A percentile compares a stretch with the other conserved stretches of the same genome.
Evolutionary conservation across 2,888 invertebrate species (phyloP).

Genomic region (Phaedon cochleariae): DNA sequence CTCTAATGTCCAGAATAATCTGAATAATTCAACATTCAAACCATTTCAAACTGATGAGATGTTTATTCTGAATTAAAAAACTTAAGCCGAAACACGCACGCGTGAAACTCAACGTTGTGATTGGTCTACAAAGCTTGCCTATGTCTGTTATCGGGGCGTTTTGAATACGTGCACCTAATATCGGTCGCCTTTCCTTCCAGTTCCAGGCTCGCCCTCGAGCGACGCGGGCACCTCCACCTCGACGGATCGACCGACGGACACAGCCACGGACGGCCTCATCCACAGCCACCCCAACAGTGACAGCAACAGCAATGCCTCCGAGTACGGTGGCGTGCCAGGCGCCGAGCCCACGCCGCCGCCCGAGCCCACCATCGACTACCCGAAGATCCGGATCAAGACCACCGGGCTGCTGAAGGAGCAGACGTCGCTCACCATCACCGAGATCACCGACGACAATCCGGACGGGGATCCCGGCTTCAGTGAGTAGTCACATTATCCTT

Average conservation of each 20-base stretch:
- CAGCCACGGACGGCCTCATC: slow-evolving; percentile 27
- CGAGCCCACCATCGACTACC: slow-evolving; percentile 55
- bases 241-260: background rate
- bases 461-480: slow-evolving; percentile 48
- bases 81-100: no score
- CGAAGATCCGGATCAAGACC: slow-evolving; percentile 60
- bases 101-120: no score
- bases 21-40: no score
- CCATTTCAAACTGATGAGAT: no score
- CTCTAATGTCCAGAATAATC: no score
- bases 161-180: no score
- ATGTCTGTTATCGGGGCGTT: no score
- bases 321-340: slow-evolving; percentile 54
- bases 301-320: slow-evolving; percentile 38
- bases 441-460: slow-evolving; percentile 59
- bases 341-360: slow-evolving; percentile 58
- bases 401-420: slow-evolving; percentile 56
- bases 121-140: no score
- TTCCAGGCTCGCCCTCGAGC: slow-evolving; percentile 22
- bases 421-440: slow-evolving; percentile 52
- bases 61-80: no score
- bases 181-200: no score
- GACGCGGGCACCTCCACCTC: slow-evolving; percentile 7
- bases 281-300: slow-evolving; percentile 28
- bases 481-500: no score